A percentile compares a stretch with the other conserved stretches of the same genome.
These are phyloP conservation scores for Lampris megalopsis DNA, from an alignment of 2,113 vertebrate genomes.

Conservation along the genomic window DNA sequence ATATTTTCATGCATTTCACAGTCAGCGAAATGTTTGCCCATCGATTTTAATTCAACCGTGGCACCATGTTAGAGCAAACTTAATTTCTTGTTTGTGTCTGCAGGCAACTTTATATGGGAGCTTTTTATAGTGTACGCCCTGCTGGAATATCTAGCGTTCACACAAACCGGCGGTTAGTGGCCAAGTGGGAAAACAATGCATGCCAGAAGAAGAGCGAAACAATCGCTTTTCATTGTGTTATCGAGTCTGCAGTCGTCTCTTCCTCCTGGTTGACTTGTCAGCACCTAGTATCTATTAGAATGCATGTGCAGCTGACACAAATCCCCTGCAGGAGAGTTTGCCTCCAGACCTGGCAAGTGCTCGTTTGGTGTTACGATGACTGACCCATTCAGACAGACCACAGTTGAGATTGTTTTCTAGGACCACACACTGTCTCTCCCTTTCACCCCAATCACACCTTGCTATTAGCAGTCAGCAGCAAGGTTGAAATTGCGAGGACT, in stretches of 20 bases:
- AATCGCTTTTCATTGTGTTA: no score
- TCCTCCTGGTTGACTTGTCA: conserved; percentile 17
- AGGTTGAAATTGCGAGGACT: conserved; percentile 40
- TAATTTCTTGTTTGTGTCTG: no score
- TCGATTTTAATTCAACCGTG: no score
- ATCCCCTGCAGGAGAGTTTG: conserved; percentile 27
- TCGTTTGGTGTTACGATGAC: conserved; percentile 48
- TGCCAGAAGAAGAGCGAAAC: neutral
- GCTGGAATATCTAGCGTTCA: no score
- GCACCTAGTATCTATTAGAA: conserved; percentile 19
- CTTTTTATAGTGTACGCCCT: no score
- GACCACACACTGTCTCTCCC: conserved; percentile 69
- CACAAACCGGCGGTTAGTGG: no score
- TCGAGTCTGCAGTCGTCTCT: no score
- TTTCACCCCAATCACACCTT: conserved; percentile 45
- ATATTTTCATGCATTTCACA: neutral
- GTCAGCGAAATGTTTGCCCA: neutral
- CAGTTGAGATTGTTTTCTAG: neutral
- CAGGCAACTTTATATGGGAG: no score
- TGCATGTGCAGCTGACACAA: conserved; percentile 10
- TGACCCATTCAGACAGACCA: conserved; percentile 19
- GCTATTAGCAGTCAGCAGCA: conserved; percentile 52
- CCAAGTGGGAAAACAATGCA: neutral
- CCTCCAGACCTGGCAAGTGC: conserved; percentile 17
- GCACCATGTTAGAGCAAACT: no score